Evolutionary conservation across 2,797 vertebrate genomes (phyloP).

Genomic region (Lagorchestes hirsutus): DNA sequence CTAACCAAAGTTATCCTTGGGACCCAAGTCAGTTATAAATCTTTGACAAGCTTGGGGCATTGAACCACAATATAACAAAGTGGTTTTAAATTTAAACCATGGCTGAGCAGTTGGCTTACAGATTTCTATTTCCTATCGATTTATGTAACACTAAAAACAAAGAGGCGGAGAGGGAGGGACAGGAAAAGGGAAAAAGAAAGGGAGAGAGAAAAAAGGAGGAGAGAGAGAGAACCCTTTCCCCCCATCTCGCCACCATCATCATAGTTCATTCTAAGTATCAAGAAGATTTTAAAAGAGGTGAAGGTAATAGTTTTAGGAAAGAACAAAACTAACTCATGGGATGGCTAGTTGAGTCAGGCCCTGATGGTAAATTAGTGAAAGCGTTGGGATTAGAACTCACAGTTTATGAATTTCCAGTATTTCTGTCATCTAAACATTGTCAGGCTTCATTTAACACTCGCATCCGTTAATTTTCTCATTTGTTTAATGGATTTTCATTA

Average conservation of each 20-base stretch:
- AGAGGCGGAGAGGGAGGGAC: not conserved
- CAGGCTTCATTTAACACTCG: conserved; percentile 49
- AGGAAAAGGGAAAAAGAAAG: not conserved
- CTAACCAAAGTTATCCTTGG: conserved; percentile 19
- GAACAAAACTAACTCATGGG: conserved; percentile 34
- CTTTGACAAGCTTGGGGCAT: conserved; percentile 45
- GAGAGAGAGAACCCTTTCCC: not conserved
- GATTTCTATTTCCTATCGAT: conserved; percentile 57
- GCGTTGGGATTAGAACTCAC: not conserved
- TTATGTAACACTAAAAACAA: not conserved
- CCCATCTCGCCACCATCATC: not conserved
- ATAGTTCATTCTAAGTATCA: not conserved
- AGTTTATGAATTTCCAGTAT: conserved; percentile 46
- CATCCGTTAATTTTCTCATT: conserved; percentile 55
- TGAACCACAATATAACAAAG: not conserved
- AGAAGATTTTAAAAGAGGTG: conserved; percentile 28
- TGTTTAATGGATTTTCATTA: conserved; percentile 44
- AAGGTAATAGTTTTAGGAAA: conserved; percentile 9
- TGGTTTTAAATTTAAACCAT: conserved; percentile 21
- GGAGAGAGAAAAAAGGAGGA: not conserved
- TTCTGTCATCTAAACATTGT: conserved; percentile 33
- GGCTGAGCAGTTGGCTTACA: conserved; percentile 50
- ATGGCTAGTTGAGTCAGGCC: not conserved
- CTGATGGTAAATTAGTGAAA: conserved; percentile 25
- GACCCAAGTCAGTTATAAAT: conserved; percentile 37